Base-by-base conservation (phyloP, 2,888 invertebrate species). In the Sphaerophoria rueppellii region DNA sequence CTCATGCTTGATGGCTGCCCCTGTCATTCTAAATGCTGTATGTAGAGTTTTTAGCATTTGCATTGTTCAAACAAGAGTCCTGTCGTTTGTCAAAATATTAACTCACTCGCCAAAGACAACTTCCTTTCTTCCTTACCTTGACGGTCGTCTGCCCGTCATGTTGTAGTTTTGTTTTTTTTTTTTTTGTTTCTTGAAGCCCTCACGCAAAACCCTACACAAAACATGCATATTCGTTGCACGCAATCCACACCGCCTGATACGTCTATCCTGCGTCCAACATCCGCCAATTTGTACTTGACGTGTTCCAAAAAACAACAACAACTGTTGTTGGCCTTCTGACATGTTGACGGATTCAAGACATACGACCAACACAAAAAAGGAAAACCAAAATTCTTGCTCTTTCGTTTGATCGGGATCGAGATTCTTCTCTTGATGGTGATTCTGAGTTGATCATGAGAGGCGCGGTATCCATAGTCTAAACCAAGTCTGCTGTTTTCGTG, bases 271-370 rank as follows among this genome's bases (percentile, higher is more conserved):
- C 43, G 54, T 67, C 55, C 80, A 75, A 83, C 83, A 83, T 83
- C 80, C 83, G 83, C 83, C 83, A 83, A 83, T 83, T 83, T 81
- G 85, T 85, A 65, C 69, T 70, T 69, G 81, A 81, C 73, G 81
- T 81, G 81, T 52, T 67, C 83, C 14, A 37, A 50, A 48, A 35
- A 65, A 55, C 43, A 61, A 61, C 32, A 57, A 74, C 78, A 65
- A 74, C 74, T 70, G 74, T 70, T 79, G 70, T 58, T 81, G 81
- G 71, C 76, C 76, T 81, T 85, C 76, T 85, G 81, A 81, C 85
- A 85, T 81, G 73, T 81, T 69, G 81, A 76, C 74, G 72, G 67
- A 9, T 72, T 60, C 46, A 69, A 60, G 43, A 73, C 9, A 63
- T 34, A 24, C 24, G 2, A 24, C 24, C 14, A n/a, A 11, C 14